A percentile compares a stretch with the other conserved stretches of the same genome.
Evolutionary conservation across 2,797 vertebrate species (phyloP).

Genomic region (Silurus aristotelis): DNA sequence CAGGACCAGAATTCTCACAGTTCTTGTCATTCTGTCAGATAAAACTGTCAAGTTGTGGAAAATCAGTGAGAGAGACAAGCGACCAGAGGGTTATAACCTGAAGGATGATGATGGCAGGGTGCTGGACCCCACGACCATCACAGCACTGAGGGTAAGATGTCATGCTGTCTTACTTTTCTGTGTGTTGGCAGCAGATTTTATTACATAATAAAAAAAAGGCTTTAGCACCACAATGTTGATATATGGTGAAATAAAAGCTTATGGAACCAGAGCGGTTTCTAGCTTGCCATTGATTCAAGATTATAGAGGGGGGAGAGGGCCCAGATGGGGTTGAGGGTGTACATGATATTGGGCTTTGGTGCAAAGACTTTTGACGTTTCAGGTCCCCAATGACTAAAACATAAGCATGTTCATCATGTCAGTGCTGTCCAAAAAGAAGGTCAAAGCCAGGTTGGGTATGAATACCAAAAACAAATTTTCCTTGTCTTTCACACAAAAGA

Average conservation of each 20-base stretch:
- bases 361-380: background rate
- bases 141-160: constrained; percentile 77
- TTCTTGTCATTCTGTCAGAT: constrained; percentile 9
- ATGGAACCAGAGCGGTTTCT: background rate
- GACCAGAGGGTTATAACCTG: constrained; percentile 86
- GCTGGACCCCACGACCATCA: constrained; percentile 85
- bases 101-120: constrained; percentile 87
- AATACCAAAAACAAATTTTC: background rate
- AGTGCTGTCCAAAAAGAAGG: background rate
- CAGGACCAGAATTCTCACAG: background rate
- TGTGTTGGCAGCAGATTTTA: background rate
- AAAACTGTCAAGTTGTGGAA: constrained; percentile 26
- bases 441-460: background rate
- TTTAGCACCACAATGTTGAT: background rate
- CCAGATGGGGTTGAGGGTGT: too few relatives aligned
- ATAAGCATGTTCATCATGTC: too few relatives aligned
- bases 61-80: constrained; percentile 44
- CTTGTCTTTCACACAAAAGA: background rate
- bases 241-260: background rate
- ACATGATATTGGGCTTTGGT: background rate
- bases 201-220: too few relatives aligned
- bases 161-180: background rate
- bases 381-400: background rate
- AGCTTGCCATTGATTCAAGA: background rate
- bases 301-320: background rate